Conservation (phyloP, 2,113 vertebrate species). For the Blennius ocellaris region DNA sequence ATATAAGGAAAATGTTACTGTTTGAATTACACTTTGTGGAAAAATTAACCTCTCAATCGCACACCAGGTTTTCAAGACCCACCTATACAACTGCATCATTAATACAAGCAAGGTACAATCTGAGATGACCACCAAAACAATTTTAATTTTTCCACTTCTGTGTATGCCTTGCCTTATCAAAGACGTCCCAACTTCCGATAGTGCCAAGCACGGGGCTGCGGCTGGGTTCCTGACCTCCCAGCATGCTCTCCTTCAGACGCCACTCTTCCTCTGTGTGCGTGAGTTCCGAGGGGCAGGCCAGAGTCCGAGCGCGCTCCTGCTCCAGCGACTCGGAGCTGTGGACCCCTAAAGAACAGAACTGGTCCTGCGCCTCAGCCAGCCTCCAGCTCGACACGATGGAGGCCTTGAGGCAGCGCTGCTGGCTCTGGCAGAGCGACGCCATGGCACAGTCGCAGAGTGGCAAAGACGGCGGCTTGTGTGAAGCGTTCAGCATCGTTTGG, state of each 20-base stretch:
- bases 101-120: background rate
- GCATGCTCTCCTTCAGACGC: slow-evolving; percentile 93
- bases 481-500: too few relatives aligned
- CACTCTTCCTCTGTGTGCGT: slow-evolving; percentile 92
- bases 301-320: slow-evolving; percentile 91
- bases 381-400: slow-evolving; percentile 94
- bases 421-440: slow-evolving; percentile 90
- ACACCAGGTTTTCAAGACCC: background rate
- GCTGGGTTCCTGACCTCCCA: slow-evolving; percentile 84
- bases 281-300: slow-evolving; percentile 87
- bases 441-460: slow-evolving; percentile 85
- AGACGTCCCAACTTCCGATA: slow-evolving; percentile 90
- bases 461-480: slow-evolving; percentile 34
- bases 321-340: slow-evolving; percentile 94
- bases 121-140: background rate
- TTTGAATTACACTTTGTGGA: too few relatives aligned
- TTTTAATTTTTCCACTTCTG: background rate
- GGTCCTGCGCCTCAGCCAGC: slow-evolving; percentile 96
- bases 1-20: too few relatives aligned
- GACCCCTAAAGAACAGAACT: slow-evolving; percentile 90
- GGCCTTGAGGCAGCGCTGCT: slow-evolving; percentile 91
- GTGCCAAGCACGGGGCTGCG: slow-evolving; percentile 86
- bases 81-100: background rate
- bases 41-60: too few relatives aligned
- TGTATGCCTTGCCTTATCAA: slow-evolving; percentile 87